These are phyloP conservation scores for Nestor notabilis DNA, from an alignment of 2,113 vertebrate species.

Conservation along the genomic window DNA sequence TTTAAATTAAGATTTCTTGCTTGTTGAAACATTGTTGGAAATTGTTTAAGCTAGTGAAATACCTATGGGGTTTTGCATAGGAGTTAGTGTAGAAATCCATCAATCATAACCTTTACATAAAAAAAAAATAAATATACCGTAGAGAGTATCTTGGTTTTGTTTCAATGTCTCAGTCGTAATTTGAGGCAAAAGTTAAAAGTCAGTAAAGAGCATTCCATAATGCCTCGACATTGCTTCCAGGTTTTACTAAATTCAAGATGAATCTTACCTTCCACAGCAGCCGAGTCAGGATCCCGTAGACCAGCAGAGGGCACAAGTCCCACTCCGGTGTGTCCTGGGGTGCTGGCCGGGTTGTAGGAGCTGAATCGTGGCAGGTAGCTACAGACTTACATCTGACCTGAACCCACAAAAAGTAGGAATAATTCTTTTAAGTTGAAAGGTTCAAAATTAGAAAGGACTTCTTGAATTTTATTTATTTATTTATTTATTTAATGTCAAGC, in stretches of 20 bases:
- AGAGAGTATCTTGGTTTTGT: background rate
- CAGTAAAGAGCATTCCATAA: fast-evolving
- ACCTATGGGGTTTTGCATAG: background rate
- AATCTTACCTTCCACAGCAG: background rate
- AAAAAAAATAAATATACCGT: background rate
- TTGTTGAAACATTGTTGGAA: background rate
- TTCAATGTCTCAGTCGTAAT: background rate
- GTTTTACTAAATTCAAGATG: fast-evolving
- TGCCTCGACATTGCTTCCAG: fast-evolving
- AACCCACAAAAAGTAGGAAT: background rate
- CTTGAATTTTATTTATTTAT: background rate
- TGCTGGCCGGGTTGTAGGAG: background rate
- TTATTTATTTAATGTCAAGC: background rate
- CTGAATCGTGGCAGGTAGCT: background rate
- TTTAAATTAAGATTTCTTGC: background rate
- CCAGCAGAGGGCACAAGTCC: background rate
- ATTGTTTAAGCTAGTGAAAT: background rate
- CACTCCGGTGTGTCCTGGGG: background rate
- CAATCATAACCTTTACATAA: background rate
- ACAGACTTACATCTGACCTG: background rate
- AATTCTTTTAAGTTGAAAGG: background rate
- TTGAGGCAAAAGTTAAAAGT: background rate
- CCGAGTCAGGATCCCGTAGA: fast-evolving
- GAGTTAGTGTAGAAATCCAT: background rate
- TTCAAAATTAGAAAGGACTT: background rate